Evolutionary conservation across 2,888 invertebrate genomes (phyloP), one percentile per base, ranked within the genome.

Genomic region (Diabrotica balteata): DNA sequence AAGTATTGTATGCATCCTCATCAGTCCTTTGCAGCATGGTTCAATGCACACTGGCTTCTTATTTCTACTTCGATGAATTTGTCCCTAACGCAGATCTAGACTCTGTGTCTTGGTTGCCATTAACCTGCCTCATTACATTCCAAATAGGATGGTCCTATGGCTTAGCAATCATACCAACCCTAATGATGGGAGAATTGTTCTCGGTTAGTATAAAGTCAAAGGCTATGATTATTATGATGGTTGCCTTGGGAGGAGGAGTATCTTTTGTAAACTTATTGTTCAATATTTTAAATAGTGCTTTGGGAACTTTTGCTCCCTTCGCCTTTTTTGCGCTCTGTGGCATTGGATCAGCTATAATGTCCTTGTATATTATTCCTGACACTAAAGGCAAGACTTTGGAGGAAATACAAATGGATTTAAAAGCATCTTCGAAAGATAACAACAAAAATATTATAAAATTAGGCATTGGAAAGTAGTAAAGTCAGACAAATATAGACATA

Each of bases 331-430:
- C 78, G 1, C 42, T 72, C 7, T 73, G 75, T 49, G 77, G 76
- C 45, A 76, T 80, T 52, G 7, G 77, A 8, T 73, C 76, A 32
- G 71, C 77, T 7, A 62, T 79, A 22, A 70, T 78, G 59, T 75
- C 79, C 8, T 77, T 78, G 63, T 80, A 71, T 71, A 72, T 78
- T 66, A 72, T 84, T 49, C 82, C 82, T 2, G 81, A 84, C 69
- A 83, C 83, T 0, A 80, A 78, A 71, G 82, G 81, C 17, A 81
- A 80, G 64, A 80, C 80, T 9, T 72, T 83, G 43, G 81, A 81
- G 62, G 80, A 82, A 73, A 82, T 82, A 54, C 82, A 83, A 69
- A 80, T 81, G 55, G 7, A 43, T 11, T 17, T 57, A 8, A 57
- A 57, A 10, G 47, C 32, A 32, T 32, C 32, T 32, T 32, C 32